Conservation (phyloP, 1,140 invertebrate species). For the Orchestia grillus region DNA sequence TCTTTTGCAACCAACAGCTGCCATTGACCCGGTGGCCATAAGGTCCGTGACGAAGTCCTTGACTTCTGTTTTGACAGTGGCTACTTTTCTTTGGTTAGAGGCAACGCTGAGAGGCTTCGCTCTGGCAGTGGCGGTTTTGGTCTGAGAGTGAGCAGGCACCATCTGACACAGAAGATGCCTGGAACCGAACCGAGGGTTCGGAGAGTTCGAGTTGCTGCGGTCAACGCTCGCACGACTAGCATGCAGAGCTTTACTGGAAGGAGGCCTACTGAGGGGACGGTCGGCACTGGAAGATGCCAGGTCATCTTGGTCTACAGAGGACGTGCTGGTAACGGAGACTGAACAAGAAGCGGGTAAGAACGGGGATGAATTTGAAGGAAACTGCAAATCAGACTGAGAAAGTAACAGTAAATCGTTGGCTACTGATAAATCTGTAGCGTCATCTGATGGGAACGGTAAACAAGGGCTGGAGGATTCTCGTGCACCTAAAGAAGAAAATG, state of each 20-base stretch:
- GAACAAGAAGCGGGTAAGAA: background rate
- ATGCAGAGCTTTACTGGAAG: background rate
- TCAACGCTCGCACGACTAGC: background rate
- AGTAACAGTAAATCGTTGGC: background rate
- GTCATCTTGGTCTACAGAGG: background rate
- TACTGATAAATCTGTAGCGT: slow-evolving; percentile 21
- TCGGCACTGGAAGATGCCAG: background rate
- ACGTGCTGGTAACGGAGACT: background rate
- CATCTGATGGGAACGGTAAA: slow-evolving; percentile 26
- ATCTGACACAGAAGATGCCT: slow-evolving; percentile 65
- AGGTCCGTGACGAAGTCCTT: slow-evolving; percentile 57
- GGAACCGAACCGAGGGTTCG: background rate
- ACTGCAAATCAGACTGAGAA: slow-evolving; percentile 26
- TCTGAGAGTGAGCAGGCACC: slow-evolving; percentile 58
- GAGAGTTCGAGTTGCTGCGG: slow-evolving; percentile 20
- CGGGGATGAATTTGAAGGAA: slow-evolving; percentile 20
- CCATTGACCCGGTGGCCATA: background rate
- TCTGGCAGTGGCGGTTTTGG: slow-evolving; percentile 65
- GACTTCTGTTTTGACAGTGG: slow-evolving; percentile 62
- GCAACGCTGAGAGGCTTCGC: slow-evolving; percentile 59
- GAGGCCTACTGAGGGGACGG: background rate
- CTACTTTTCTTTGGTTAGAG: slow-evolving; percentile 61
- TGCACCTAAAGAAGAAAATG: background rate
- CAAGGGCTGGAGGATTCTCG: slow-evolving; percentile 7
- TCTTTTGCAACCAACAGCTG: background rate